Evolutionary conservation across 2,113 vertebrate species (phyloP), one percentile per base, ranked within the genome.

Genomic region (Tupaia tana): DNA sequence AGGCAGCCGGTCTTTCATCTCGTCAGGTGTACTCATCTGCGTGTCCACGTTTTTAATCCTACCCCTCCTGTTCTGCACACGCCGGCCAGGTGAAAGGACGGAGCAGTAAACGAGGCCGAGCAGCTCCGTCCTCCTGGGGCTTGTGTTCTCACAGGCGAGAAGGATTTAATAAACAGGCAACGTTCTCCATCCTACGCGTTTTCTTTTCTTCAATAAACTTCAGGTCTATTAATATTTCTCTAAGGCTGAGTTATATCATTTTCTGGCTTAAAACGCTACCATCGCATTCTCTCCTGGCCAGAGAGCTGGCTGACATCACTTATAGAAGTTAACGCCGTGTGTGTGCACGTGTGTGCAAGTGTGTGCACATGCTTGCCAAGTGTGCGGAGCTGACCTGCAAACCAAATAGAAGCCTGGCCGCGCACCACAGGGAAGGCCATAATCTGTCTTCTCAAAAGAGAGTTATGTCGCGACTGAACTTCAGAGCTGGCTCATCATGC

Each of bases 361-460:
- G 43, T 43, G 43, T 43, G 43, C 43, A 43, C 43, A 43, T 43
- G 43, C 43, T 24, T 52, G 24, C n/a, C 84, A 71, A 56, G 70
- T 71, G 34, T 67, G 61, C 54, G 15, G 27, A 73, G 34, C 11
- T 15, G 43, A 80, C 24, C 31, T 87, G 63, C 25, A 91, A 58
- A 66, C n/a, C 71, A 78, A 90, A 59, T 61, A 69, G 78, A 87
- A 85, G 71, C 66, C 43, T 71, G 22, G 15, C 18, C 63, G 58
- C 15, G 70, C 31, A 66, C 63, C 61, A 79, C 79, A 78, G 69
- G 71, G 34, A 95, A 96, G 88, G 10, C n/a, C 59, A 86, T 79
- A 69, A 89, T 73, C 67, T 66, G 75, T 19, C 31, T 66, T 84
- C 59, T 92, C n/a, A 54, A 25, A 25, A 15, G 7, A 81, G n/a